Conservation (phyloP, 2,888 invertebrate genomes). For the Orthosia cruda region DNA sequence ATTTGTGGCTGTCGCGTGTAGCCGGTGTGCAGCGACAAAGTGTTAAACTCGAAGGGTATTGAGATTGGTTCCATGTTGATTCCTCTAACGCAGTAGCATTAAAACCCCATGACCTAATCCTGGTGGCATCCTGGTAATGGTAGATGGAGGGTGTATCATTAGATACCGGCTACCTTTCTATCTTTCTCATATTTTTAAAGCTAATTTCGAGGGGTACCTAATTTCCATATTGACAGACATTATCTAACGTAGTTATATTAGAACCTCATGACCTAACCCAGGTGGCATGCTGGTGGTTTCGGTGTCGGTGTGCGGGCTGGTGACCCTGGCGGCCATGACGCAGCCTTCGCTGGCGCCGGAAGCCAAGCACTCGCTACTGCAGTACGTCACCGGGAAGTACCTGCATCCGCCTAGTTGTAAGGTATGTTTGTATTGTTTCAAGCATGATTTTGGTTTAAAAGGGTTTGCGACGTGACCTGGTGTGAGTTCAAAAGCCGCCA, state of each 20-base stretch:
- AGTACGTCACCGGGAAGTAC: conserved; percentile 98
- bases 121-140: background rate
- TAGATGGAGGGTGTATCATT: too few species aligned
- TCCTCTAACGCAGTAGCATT: background rate
- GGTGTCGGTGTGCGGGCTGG: conserved; percentile 97
- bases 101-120: background rate
- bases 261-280: conserved; percentile 73
- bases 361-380: conserved; percentile 97
- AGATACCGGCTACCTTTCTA: too few species aligned
- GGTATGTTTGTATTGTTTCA: conserved; percentile 74
- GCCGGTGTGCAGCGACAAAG: too few species aligned
- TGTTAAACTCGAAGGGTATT: too few species aligned
- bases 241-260: conserved; percentile 1
- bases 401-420: conserved; percentile 97
- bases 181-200: background rate
- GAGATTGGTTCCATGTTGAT: too few species aligned
- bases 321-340: conserved; percentile 97
- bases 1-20: too few species aligned
- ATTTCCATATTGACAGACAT: background rate
- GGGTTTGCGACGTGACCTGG: too few species aligned
- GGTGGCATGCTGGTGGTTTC: conserved; percentile 98
- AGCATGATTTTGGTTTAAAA: conserved; percentile 1
- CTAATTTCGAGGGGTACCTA: background rate
- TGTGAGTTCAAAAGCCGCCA: background rate
- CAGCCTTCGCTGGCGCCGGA: conserved; percentile 97